Evolutionary conservation across 2,797 vertebrate genomes (phyloP), one percentile per base, ranked within the genome.

Genomic region (Trachurus trachurus): DNA sequence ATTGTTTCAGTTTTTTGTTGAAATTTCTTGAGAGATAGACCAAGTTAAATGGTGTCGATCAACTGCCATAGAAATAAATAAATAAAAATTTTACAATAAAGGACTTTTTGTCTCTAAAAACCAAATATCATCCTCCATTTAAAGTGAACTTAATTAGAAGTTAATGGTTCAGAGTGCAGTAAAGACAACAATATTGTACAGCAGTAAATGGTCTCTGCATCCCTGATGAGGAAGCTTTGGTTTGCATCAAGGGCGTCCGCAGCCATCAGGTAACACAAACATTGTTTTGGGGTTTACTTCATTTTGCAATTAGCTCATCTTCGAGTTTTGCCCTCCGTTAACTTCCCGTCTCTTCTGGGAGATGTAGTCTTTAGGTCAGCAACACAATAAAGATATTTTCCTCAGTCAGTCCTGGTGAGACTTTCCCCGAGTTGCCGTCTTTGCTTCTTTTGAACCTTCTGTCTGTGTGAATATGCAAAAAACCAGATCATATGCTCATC

Each of bases 111-210:
- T 42, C 37, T 71, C n/a, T 50, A 10, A 50, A 71, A 65, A 49
- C 6, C 6, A 71, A 70, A 68, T 19, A 42, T 45, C 50, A 76
- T 21, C 22, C 76, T 74, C 45, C n/a, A 19, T 57, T 70, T 37
- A 44, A 13, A 49, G 63, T 62, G 1, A 58, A 42, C 62, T 79
- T 65, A 68, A 85, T 57, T 67, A 62, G 37, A 65, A 80, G 52
- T 83, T 72, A 87, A 84, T 78, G 65, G 66, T 85, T 85, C 66
- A 68, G 49, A 71, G 62, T 71, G 44, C 65, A 78, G 63, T 77
- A 78, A 60, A 84, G 37, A 76, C 68, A 62, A 73, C 70, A 74
- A 17, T 71, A 64, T 66, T 54, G 52, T 66, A 53, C 74, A 75
- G 19, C 59, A 31, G 42, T 49, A 76, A 75, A 68, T 19, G 13